Evolutionary conservation across 2,888 invertebrate species (phyloP).

Genomic region (Sarcophaga subvicina): DNA sequence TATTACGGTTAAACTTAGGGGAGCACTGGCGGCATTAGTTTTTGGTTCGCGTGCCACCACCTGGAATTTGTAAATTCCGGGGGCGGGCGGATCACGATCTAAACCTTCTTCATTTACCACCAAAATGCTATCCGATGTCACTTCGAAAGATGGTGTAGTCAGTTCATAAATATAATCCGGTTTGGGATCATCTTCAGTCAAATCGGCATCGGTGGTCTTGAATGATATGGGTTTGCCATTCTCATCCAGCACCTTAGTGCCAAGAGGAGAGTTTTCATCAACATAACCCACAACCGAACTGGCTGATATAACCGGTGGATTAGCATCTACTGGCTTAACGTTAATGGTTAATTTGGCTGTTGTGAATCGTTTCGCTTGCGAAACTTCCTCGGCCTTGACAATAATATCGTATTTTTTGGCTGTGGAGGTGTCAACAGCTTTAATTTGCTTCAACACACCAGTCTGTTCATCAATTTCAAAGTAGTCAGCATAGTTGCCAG

Average conservation of each 20-base stretch:
- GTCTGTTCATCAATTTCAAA: conserved; percentile 92
- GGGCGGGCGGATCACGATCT: conserved; percentile 93
- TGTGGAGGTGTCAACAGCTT: conserved; percentile 90
- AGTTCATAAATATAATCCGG: conserved; percentile 92
- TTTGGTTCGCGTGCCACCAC: conserved; percentile 92
- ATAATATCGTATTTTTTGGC: conserved; percentile 91
- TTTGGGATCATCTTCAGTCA: conserved; percentile 91
- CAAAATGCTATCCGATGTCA: conserved; percentile 88
- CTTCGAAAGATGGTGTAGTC: conserved; percentile 91
- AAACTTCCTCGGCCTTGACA: conserved; percentile 93
- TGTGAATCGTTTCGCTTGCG: conserved; percentile 90
- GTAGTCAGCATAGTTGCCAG: conserved; percentile 89
- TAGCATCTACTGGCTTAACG: conserved; percentile 93
- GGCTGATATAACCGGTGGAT: conserved; percentile 90
- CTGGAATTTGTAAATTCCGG: conserved; percentile 92
- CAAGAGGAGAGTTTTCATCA: conserved; percentile 92
- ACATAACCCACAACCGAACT: conserved; percentile 89
- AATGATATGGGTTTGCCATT: conserved; percentile 87
- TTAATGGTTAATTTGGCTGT: conserved; percentile 91
- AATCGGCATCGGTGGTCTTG: conserved; percentile 91
- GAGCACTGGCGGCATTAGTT: conserved; percentile 91
- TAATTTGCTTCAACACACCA: conserved; percentile 91
- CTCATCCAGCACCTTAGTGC: conserved; percentile 89
- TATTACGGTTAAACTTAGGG: conserved; percentile 89
- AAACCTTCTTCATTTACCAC: conserved; percentile 92